Percentiles rank a stretch among this genome's conserved stretches.
Evolutionary conservation across 2,888 invertebrate species (phyloP).

Genomic region (Globia sparganii): DNA sequence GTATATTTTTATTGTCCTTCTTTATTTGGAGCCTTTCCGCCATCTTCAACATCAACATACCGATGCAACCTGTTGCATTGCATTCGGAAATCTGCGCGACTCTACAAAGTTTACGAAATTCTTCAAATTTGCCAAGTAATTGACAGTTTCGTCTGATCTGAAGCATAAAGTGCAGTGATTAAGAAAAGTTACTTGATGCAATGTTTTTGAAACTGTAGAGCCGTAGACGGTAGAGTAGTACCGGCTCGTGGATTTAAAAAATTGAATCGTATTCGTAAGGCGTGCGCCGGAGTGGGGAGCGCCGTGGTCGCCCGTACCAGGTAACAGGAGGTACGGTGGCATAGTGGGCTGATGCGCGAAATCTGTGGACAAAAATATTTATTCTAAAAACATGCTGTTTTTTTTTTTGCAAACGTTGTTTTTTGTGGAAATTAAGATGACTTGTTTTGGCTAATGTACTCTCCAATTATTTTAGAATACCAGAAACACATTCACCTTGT

Average conservation of each 20-base stretch:
- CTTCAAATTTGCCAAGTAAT: slow-evolving; percentile 16
- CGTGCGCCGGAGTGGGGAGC: slow-evolving; percentile 72
- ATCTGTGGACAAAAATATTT: slow-evolving; percentile 64
- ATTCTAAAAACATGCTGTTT: not conserved
- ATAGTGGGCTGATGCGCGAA: slow-evolving; percentile 66
- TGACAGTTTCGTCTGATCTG: slow-evolving; percentile 26
- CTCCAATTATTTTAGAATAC: not conserved
- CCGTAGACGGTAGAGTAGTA: slow-evolving; percentile 39
- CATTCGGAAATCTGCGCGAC: slow-evolving; percentile 8
- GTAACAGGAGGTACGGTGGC: slow-evolving; percentile 89
- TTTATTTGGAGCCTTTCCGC: not conserved
- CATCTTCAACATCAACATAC: slow-evolving; percentile 6
- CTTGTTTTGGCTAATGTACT: not conserved
- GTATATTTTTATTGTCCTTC: not conserved
- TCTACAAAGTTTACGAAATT: slow-evolving; percentile 12
- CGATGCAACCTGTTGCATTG: slow-evolving; percentile 55
- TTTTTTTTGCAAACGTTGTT: not conserved
- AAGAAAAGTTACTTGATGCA: slow-evolving; percentile 54
- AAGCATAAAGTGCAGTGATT: slow-evolving; percentile 32
- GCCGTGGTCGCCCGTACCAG: slow-evolving; percentile 85
- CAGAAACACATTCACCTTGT: not conserved
- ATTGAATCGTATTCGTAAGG: slow-evolving; percentile 68
- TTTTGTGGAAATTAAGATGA: not conserved
- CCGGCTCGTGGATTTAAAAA: slow-evolving; percentile 72
- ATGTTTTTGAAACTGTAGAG: slow-evolving; percentile 37